Evolutionary conservation across 2,888 invertebrate species (phyloP).

Genomic region (Leucoma salicis): DNA sequence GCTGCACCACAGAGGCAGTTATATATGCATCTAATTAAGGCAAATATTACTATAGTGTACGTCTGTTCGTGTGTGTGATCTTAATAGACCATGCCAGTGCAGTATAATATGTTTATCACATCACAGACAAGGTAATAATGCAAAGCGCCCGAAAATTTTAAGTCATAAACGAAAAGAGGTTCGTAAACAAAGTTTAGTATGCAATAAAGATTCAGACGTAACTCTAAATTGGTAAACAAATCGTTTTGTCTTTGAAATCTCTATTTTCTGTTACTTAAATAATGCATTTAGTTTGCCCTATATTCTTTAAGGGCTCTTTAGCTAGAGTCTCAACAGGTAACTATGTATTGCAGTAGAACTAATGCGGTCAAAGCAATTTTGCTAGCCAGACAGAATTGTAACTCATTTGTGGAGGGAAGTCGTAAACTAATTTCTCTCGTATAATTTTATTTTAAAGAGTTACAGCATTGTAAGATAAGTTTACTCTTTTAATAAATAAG

Average conservation of each 20-base stretch:
- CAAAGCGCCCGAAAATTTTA: slow-evolving; percentile 7
- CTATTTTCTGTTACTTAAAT: slow-evolving; percentile 49
- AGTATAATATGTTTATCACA: neutral
- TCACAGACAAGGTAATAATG: slow-evolving; percentile 11
- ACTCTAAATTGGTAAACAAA: slow-evolving; percentile 32
- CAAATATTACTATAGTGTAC: neutral
- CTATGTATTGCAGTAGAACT: slow-evolving; percentile 65
- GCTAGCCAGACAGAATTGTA: slow-evolving; percentile 47
- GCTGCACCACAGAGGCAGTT: too few species aligned
- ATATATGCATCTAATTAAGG: too few species aligned
- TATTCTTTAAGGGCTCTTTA: slow-evolving; percentile 57
- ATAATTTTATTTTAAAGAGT: slow-evolving; percentile 16
- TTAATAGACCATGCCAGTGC: neutral
- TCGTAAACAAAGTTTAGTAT: slow-evolving; percentile 25
- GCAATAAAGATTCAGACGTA: slow-evolving; percentile 28
- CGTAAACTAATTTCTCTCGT: slow-evolving; percentile 45
- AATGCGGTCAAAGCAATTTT: slow-evolving; percentile 69
- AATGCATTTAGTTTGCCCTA: slow-evolving; percentile 60
- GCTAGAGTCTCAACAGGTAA: slow-evolving; percentile 66
- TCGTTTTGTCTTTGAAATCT: slow-evolving; percentile 48
- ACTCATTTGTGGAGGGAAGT: slow-evolving; percentile 44
- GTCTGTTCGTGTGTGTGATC: neutral
- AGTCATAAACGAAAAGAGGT: slow-evolving; percentile 27
- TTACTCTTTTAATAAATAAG: neutral
- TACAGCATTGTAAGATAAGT: neutral